Evolutionary conservation across 1,140 invertebrate species (phyloP).

Genomic region (Ostrea denselamellosa): DNA sequence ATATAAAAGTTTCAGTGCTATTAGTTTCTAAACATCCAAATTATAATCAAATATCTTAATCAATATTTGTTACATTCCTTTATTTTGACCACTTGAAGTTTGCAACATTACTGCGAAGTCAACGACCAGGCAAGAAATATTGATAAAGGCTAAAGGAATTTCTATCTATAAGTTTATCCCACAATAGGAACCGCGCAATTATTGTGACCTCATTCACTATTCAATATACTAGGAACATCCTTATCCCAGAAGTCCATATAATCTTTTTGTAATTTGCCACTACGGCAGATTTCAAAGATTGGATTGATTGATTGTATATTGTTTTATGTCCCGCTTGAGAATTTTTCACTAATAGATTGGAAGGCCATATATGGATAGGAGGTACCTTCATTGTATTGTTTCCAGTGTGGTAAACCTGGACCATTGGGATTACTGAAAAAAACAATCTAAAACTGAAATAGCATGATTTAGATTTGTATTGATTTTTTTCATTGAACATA

Average conservation of each 20-base stretch:
- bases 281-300: neutral
- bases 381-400: neutral
- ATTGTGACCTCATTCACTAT: neutral
- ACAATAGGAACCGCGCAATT: neutral
- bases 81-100: too few relatives aligned
- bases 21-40: too few relatives aligned
- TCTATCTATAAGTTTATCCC: neutral
- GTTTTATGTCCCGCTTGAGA: too few relatives aligned
- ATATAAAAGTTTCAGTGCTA: too few relatives aligned
- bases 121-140: too few relatives aligned
- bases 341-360: too few relatives aligned
- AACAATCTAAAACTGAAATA: neutral
- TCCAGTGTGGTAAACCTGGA: neutral
- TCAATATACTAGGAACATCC: neutral
- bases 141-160: too few relatives aligned
- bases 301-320: too few relatives aligned
- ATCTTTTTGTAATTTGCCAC: neutral
- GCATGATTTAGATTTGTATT: too few relatives aligned
- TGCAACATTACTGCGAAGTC: too few relatives aligned
- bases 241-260: neutral
- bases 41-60: too few relatives aligned
- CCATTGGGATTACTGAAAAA: conserved; percentile 5
- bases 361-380: neutral
- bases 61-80: too few relatives aligned
- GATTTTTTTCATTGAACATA: neutral